Evolutionary conservation across 2,797 vertebrate species (phyloP).

Genomic region (Allobates femoralis): DNA sequence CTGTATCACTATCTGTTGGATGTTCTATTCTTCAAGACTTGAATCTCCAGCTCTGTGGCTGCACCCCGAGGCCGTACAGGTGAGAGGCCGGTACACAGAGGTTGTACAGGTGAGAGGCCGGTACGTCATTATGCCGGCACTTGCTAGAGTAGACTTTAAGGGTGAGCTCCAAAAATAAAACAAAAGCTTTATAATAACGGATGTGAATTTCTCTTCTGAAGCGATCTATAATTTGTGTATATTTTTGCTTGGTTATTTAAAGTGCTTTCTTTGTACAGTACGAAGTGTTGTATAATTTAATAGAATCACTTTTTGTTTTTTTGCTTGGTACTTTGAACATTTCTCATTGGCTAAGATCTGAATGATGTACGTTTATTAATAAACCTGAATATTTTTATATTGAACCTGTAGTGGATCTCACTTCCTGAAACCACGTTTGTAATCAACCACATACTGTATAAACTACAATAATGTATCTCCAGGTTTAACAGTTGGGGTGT

Average conservation of each 20-base stretch:
- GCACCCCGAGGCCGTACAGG: constrained; percentile 73
- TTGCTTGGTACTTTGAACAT: constrained; percentile 81
- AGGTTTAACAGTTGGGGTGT: no score
- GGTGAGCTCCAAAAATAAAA: constrained; percentile 73
- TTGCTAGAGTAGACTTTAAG: constrained; percentile 74
- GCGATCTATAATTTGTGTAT: constrained; percentile 73
- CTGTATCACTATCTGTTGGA: constrained; percentile 74
- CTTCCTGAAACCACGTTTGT: neutral
- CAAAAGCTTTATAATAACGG: constrained; percentile 69
- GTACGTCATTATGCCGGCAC: neutral
- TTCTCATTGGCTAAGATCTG: constrained; percentile 78
- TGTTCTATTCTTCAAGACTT: constrained; percentile 79
- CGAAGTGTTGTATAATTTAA: constrained; percentile 83
- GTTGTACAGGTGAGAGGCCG: neutral
- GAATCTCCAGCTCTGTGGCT: constrained; percentile 73
- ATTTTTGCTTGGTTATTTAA: constrained; percentile 87
- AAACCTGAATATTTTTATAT: constrained; percentile 86
- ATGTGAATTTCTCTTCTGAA: constrained; percentile 82
- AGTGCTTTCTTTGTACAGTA: constrained; percentile 80
- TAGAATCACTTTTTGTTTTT: constrained; percentile 79
- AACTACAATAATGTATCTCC: no score
- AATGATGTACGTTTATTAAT: constrained; percentile 83
- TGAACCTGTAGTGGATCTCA: constrained; percentile 69
- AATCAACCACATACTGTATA: neutral
- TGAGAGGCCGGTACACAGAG: constrained; percentile 45